A percentile compares a stretch with the other conserved stretches of the same genome.
These are phyloP conservation scores for Pachyramphus minor DNA, from an alignment of 2,113 vertebrate genomes.

Conservation along the genomic window DNA sequence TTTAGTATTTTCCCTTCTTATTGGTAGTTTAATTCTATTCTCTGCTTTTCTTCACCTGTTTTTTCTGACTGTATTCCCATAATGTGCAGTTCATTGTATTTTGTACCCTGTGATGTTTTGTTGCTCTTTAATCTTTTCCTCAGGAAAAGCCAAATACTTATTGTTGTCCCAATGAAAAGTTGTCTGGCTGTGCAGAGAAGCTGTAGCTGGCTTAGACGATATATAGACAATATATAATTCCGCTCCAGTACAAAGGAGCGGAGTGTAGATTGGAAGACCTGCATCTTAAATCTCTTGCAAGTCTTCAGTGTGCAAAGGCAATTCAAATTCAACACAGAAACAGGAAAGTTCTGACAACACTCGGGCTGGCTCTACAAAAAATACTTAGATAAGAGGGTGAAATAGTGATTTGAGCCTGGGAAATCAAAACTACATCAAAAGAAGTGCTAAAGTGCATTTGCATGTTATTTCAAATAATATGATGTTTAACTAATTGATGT, in stretches of 20 bases:
- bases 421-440: neutral
- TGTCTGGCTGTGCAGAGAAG: neutral
- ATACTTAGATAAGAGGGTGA: neutral
- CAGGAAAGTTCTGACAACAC: neutral
- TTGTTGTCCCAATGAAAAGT: neutral
- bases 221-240: too few species aligned
- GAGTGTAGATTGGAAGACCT: neutral
- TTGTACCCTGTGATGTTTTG: neutral
- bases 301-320: neutral
- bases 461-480: neutral
- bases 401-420: neutral
- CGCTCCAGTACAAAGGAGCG: neutral
- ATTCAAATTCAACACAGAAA: neutral
- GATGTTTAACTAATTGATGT: neutral
- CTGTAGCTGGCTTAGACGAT: neutral
- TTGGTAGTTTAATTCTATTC: neutral
- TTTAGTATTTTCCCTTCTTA: neutral
- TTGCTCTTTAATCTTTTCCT: neutral
- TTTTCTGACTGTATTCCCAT: neutral
- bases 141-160: neutral
- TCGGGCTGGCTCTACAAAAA: neutral
- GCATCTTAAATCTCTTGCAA: neutral
- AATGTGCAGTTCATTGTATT: neutral
- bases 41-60: neutral
- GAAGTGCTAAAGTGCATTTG: neutral